Evolutionary conservation across 2,113 vertebrate species (phyloP).

Genomic region (Platycercus adscitus): DNA sequence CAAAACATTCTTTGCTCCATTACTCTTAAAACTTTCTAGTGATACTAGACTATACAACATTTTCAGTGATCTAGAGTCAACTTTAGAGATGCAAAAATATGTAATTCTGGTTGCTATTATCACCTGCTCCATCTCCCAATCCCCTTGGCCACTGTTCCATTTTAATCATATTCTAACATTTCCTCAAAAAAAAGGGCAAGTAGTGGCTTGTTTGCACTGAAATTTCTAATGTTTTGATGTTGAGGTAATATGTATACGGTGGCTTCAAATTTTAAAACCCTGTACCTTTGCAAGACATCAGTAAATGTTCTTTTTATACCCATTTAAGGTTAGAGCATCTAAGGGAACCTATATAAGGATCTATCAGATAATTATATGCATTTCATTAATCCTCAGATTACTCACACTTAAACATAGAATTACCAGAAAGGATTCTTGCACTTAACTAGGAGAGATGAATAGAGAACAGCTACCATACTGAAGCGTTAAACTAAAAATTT

Average conservation of each 20-base stretch:
- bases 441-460: not conserved
- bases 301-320: not conserved
- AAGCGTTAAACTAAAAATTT: not conserved
- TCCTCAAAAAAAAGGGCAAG: not conserved
- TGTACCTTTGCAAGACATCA: not conserved
- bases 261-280: not conserved
- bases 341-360: not conserved
- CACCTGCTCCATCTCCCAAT: not conserved
- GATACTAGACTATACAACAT: not conserved
- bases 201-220: not conserved
- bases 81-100: not conserved
- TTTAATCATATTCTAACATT: not conserved
- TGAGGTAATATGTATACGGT: not conserved
- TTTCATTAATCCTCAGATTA: not conserved
- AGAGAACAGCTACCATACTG: not conserved
- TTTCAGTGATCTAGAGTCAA: not conserved
- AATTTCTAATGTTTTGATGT: not conserved
- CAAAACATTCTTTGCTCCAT: not conserved
- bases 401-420: not conserved
- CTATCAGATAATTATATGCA: not conserved
- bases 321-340: not conserved
- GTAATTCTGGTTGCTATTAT: not conserved
- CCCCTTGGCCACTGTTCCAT: rapidly evolving
- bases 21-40: not conserved
- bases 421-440: not conserved